Evolutionary conservation across 2,113 vertebrate genomes (phyloP).

Genomic region (Monopterus albus): DNA sequence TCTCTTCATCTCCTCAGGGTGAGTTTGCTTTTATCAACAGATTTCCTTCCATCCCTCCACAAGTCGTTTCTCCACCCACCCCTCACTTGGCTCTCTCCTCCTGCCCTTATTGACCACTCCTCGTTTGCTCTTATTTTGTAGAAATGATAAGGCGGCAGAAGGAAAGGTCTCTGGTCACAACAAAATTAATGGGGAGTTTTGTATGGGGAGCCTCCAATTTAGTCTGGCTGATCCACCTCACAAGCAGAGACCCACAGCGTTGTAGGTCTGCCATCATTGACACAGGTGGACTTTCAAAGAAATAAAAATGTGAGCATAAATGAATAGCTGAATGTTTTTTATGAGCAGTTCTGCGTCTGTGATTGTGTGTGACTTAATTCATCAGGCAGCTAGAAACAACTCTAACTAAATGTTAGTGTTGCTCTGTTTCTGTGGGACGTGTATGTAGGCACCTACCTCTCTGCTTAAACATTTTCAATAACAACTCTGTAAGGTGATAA

Average conservation of each 20-base stretch:
- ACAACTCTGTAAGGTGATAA: too few relatives aligned
- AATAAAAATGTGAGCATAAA: conserved; percentile 3
- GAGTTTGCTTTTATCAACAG: conserved; percentile 59
- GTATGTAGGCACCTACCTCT: too few relatives aligned
- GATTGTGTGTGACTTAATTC: too few relatives aligned
- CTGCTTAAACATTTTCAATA: too few relatives aligned
- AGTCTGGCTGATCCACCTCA: conserved; percentile 35
- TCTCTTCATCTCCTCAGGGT: conserved; percentile 54
- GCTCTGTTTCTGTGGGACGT: too few relatives aligned
- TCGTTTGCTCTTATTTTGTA: conserved; percentile 56
- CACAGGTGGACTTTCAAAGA: conserved; percentile 20
- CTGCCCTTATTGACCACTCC: conserved; percentile 45
- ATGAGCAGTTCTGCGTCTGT: conserved; percentile 4
- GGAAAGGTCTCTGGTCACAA: conserved; percentile 53
- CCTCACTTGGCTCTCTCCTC: conserved; percentile 24
- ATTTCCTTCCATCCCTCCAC: conserved; percentile 45
- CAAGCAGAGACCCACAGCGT: too few relatives aligned
- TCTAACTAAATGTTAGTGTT: too few relatives aligned
- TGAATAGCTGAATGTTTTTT: conserved; percentile 31
- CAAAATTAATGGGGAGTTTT: conserved; percentile 65
- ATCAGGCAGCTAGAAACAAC: too few relatives aligned
- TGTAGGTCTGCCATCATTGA: conserved; percentile 11
- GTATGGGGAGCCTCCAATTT: conserved; percentile 39
- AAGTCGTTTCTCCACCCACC: conserved; percentile 49
- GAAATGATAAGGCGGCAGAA: conserved; percentile 47